phyloP scores from a whole-genome alignment of 2,113 vertebrate genomes.

The Centropristis striata region DNA sequence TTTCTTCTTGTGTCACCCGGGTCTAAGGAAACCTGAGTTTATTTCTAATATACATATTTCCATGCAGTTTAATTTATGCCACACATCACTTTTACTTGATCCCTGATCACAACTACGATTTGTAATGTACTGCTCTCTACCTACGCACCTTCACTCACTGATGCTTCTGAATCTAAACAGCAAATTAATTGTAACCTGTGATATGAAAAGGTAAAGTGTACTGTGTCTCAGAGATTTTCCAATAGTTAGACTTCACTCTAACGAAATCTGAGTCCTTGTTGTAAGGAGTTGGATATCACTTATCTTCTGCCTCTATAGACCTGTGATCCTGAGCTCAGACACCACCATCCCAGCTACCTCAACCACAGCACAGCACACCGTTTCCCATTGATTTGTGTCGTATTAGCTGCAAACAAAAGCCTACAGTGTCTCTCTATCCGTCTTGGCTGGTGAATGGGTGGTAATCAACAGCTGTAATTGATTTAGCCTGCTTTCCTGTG shows the following conservation, averaged over 20 bases:
- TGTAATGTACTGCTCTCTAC: constrained; percentile 1
- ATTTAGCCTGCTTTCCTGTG: constrained; percentile 63
- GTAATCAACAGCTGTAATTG: constrained; percentile 73
- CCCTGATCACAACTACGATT: background rate
- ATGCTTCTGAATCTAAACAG: background rate
- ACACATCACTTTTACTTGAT: too few species aligned
- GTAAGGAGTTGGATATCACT: background rate
- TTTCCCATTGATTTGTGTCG: background rate
- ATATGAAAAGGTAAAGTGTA: background rate
- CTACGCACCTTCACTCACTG: background rate
- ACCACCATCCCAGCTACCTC: background rate
- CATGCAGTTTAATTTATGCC: too few species aligned
- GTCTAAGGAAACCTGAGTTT: too few species aligned
- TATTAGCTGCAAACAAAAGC: background rate
- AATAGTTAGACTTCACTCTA: background rate
- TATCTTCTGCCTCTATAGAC: background rate
- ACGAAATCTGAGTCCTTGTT: background rate
- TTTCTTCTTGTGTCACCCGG: too few species aligned
- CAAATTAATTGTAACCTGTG: background rate
- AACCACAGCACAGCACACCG: background rate
- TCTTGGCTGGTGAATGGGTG: constrained; percentile 40
- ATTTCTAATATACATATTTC: too few species aligned
- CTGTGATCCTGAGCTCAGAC: background rate
- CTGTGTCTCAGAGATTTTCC: background rate
- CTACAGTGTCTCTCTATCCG: constrained; percentile 21